Conservation (phyloP, 2,113 vertebrate species). For the Siphamia tubifer region DNA sequence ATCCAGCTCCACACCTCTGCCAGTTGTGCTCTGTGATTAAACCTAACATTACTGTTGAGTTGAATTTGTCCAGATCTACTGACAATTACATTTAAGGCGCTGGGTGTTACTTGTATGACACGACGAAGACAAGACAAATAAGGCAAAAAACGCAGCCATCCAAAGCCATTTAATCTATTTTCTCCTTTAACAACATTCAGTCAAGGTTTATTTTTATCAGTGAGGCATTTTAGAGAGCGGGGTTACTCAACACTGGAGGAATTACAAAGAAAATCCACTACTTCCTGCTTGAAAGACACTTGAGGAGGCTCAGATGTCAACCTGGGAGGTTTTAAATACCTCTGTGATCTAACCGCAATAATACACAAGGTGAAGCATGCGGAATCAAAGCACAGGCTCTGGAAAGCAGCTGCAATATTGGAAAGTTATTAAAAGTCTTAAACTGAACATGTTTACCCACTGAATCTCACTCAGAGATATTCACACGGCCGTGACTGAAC, state of each 20-base stretch:
- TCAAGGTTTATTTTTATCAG: constrained; percentile 48
- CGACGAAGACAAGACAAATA: background rate
- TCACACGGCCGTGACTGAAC: constrained; percentile 28
- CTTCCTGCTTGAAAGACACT: constrained; percentile 53
- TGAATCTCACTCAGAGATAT: constrained; percentile 12
- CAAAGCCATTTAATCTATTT: constrained; percentile 19
- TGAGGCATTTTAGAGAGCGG: constrained; percentile 21
- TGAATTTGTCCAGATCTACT: too few species aligned
- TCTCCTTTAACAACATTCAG: constrained; percentile 22
- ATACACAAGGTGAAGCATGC: constrained; percentile 14
- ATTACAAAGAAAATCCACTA: constrained; percentile 43
- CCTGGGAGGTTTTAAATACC: constrained; percentile 59
- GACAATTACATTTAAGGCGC: background rate
- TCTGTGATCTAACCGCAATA: constrained; percentile 17
- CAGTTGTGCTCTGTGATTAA: too few species aligned
- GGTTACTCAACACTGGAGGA: constrained; percentile 29
- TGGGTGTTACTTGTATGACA: background rate
- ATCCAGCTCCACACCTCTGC: too few species aligned
- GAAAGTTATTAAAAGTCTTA: background rate
- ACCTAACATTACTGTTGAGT: too few species aligned
- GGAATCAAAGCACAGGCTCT: background rate
- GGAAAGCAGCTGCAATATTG: background rate
- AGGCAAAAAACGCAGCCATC: background rate
- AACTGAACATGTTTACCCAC: background rate
- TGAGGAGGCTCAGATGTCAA: constrained; percentile 36